These are phyloP conservation scores for Eristalis pertinax DNA, from an alignment of 2,888 invertebrate genomes.

Conservation along the genomic window DNA sequence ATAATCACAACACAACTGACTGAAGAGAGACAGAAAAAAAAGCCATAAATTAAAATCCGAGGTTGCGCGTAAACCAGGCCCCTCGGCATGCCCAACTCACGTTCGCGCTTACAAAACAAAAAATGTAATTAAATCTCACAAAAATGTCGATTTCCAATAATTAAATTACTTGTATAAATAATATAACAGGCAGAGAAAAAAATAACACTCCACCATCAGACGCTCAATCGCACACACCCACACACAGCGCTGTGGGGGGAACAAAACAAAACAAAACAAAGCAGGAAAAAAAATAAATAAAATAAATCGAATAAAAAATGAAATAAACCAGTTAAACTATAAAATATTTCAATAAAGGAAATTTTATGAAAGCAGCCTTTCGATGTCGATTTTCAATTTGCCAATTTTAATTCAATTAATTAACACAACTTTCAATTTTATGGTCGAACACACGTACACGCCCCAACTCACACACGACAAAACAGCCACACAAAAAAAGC, in stretches of 20 bases:
- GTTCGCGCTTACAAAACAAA: constrained; percentile 4
- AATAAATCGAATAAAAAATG: constrained; percentile 1
- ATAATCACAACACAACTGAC: constrained; percentile 3
- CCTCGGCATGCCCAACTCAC: not conserved
- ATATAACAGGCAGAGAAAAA: constrained; percentile 16
- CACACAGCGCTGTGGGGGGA: not conserved
- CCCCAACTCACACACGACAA: not conserved
- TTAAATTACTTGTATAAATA: constrained; percentile 50
- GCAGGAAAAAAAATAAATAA: constrained; percentile 2
- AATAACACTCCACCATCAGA: not conserved
- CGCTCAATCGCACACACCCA: not conserved
- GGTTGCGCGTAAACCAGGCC: constrained; percentile 1
- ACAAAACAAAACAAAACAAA: not conserved
- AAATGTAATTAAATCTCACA: constrained; percentile 54
- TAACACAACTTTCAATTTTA: constrained; percentile 57
- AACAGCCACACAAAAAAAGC: not conserved
- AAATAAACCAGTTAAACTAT: constrained; percentile 37
- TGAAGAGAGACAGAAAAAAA: not conserved
- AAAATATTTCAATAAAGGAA: constrained; percentile 52
- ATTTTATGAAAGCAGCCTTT: constrained; percentile 50
- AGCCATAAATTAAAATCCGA: constrained; percentile 38
- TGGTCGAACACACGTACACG: constrained; percentile 25
- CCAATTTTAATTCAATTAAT: constrained; percentile 59
- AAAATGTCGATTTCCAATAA: constrained; percentile 58
- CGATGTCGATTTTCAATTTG: constrained; percentile 46